Evolutionary conservation across 2,797 vertebrate genomes (phyloP).

Genomic region (Bradypodion ventrale): DNA sequence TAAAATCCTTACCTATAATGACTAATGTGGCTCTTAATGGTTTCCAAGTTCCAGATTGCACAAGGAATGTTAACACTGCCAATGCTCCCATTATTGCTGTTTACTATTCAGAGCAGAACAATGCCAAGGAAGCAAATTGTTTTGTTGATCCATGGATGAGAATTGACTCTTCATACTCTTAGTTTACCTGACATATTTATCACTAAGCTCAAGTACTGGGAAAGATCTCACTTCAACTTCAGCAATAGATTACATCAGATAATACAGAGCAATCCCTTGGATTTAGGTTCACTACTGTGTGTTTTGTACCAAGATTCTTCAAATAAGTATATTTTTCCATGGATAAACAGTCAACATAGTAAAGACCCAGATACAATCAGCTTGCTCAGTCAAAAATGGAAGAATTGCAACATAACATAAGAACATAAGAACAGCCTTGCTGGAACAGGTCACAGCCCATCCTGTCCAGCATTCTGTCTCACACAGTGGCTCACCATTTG

Average conservation of each 20-base stretch:
- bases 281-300: neutral
- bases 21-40: neutral
- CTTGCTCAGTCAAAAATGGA: neutral
- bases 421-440: too few species aligned
- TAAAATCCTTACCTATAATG: neutral
- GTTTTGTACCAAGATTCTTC: neutral
- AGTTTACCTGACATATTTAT: constrained; percentile 50
- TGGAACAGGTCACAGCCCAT: too few species aligned
- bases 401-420: constrained; percentile 3
- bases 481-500: too few species aligned
- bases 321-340: constrained; percentile 9
- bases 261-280: neutral
- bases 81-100: constrained; percentile 27
- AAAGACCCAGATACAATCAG: neutral
- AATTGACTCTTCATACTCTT: constrained; percentile 60
- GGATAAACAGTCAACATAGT: neutral
- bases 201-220: neutral
- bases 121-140: constrained; percentile 65
- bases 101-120: constrained; percentile 63
- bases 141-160: constrained; percentile 64
- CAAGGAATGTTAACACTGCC: constrained; percentile 38
- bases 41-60: constrained; percentile 43
- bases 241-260: constrained; percentile 12
- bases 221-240: neutral
- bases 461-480: too few species aligned